Percentiles rank a stretch among this genome's conserved stretches.
These are phyloP conservation scores for Numenius phaeopus DNA, from an alignment of 2,797 vertebrate species.

Conservation along the genomic window DNA sequence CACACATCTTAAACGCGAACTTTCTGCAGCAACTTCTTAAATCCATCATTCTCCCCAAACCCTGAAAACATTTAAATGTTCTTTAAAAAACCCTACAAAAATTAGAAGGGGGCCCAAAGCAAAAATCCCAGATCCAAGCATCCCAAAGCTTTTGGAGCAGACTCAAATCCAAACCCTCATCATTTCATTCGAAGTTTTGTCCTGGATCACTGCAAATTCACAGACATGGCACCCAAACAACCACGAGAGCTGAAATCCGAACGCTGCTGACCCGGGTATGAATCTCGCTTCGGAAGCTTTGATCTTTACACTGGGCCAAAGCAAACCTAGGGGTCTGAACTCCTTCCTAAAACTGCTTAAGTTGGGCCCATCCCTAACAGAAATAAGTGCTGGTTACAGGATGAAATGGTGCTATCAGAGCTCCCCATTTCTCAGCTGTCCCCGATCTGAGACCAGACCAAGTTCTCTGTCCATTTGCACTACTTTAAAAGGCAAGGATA, in stretches of 20 bases:
- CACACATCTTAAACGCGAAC: conserved; percentile 69
- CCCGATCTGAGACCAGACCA: not conserved
- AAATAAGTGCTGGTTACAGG: conserved; percentile 65
- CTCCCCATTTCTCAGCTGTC: not conserved
- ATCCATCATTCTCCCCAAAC: not conserved
- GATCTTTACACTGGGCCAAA: not conserved
- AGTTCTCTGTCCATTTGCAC: not conserved
- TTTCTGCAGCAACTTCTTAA: conserved; percentile 57
- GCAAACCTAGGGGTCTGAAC: not conserved
- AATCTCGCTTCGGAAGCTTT: not conserved
- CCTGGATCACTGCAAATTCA: conserved; percentile 6
- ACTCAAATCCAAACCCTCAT: not conserved
- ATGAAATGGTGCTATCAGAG: not conserved
- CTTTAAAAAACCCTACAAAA: conserved; percentile 36
- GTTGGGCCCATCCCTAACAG: not conserved
- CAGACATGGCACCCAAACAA: not conserved
- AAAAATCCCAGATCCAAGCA: conserved; percentile 24
- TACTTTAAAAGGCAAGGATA: not conserved
- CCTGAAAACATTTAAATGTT: conserved; percentile 30
- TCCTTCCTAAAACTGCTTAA: not conserved
- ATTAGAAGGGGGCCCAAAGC: conserved; percentile 39
- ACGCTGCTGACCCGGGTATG: not conserved
- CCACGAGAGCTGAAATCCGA: not conserved
- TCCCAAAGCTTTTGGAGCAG: conserved; percentile 43
- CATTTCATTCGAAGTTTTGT: not conserved